phyloP scores from a whole-genome alignment of 2,797 vertebrate species.

The Danio tinwini region DNA sequence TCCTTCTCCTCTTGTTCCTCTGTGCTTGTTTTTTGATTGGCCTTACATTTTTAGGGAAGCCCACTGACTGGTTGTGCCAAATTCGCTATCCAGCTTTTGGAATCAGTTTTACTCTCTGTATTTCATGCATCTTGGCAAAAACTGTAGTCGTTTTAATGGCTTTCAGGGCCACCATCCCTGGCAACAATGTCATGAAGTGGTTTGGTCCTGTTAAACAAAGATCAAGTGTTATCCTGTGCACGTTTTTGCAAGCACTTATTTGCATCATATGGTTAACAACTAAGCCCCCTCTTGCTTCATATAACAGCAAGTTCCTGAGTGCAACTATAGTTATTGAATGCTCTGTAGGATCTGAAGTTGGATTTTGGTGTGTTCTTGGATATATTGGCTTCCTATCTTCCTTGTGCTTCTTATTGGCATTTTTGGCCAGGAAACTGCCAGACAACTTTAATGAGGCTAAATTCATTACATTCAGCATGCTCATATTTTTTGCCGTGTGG shows the following conservation, averaged over 20 bases:
- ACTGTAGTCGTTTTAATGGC: conserved; percentile 76
- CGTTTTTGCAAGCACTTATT: conserved; percentile 71
- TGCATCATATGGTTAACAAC: conserved; percentile 73
- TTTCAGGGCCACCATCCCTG: conserved; percentile 73
- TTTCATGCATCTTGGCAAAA: conserved; percentile 79
- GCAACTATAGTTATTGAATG: conserved; percentile 73
- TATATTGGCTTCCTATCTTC: conserved; percentile 77
- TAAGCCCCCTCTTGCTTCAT: conserved; percentile 69
- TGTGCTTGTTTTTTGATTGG: conserved; percentile 74
- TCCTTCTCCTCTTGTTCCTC: conserved; percentile 74
- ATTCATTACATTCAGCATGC: conserved; percentile 79
- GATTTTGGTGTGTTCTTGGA: conserved; percentile 77
- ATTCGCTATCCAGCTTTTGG: conserved; percentile 76
- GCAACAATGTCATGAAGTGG: conserved; percentile 72
- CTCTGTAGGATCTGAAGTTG: conserved; percentile 71
- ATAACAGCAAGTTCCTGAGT: conserved; percentile 67
- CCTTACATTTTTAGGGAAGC: conserved; percentile 75
- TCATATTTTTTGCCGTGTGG: conserved; percentile 81
- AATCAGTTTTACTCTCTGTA: conserved; percentile 77
- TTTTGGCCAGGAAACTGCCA: conserved; percentile 76
- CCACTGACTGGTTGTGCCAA: conserved; percentile 73
- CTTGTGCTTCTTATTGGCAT: conserved; percentile 74
- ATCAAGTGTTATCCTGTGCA: conserved; percentile 71
- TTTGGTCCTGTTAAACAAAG: conserved; percentile 74
- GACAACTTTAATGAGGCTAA: conserved; percentile 80